A percentile compares a stretch with the other conserved stretches of the same genome.
Evolutionary conservation across 2,888 invertebrate species (phyloP).

Genomic region (Aleiodes testaceus): DNA sequence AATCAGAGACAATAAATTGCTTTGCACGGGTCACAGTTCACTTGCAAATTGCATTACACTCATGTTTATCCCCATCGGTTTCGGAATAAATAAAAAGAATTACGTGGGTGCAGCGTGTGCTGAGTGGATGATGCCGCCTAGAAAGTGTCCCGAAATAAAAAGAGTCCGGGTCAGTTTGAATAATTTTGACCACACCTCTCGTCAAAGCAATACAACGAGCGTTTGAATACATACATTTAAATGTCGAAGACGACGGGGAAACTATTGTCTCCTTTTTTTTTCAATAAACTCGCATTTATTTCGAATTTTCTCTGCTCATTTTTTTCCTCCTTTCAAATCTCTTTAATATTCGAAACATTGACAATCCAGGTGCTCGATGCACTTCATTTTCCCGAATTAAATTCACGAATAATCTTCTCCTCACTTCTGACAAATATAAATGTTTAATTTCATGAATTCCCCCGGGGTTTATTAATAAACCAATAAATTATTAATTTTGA

Average conservation of each 20-base stretch:
- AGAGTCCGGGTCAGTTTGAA: slow-evolving; percentile 73
- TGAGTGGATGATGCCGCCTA: slow-evolving; percentile 53
- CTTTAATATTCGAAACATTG: background rate
- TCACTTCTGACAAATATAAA: background rate
- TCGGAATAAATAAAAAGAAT: slow-evolving; percentile 52
- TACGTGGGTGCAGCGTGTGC: slow-evolving; percentile 54
- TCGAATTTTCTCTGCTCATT: background rate
- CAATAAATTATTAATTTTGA: background rate
- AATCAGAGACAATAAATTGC: slow-evolving; percentile 8
- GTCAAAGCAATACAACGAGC: slow-evolving; percentile 69
- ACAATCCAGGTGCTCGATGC: slow-evolving; percentile 6
- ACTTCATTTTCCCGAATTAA: background rate
- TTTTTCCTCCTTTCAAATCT: background rate
- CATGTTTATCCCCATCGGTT: slow-evolving; percentile 42
- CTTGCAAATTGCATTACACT: slow-evolving; percentile 39
- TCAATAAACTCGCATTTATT: background rate
- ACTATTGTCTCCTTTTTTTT: slow-evolving; percentile 69
- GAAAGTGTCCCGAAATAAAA: slow-evolving; percentile 70
- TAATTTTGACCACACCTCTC: slow-evolving; percentile 74
- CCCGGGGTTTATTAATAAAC: background rate
- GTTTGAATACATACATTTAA: slow-evolving; percentile 73
- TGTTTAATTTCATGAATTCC: background rate
- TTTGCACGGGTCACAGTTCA: slow-evolving; percentile 27
- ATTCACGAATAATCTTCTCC: background rate
- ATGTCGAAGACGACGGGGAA: slow-evolving; percentile 64